phyloP scores from a whole-genome alignment of 2,797 vertebrate genomes.

The Iguana delicatissima region DNA sequence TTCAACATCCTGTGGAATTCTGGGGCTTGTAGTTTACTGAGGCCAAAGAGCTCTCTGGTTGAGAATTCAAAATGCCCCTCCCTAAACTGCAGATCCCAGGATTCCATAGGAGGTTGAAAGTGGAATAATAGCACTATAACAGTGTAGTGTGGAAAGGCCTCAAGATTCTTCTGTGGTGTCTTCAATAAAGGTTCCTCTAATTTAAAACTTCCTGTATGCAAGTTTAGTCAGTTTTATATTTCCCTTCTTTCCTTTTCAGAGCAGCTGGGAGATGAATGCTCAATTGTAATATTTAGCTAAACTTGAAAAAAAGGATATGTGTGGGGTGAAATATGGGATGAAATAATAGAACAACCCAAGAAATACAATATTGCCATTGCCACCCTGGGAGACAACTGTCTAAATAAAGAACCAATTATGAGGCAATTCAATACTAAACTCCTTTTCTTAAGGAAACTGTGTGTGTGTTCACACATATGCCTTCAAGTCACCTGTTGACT shows the following conservation, averaged over 20 bases:
- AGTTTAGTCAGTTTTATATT: background rate
- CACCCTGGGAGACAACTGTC: background rate
- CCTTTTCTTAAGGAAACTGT: background rate
- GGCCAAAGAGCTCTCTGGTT: too few relatives aligned
- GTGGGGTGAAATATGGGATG: background rate
- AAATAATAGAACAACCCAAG: background rate
- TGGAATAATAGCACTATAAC: too few relatives aligned
- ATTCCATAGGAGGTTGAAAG: too few relatives aligned
- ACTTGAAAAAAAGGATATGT: background rate
- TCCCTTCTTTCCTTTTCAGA: background rate
- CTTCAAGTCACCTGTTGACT: too few relatives aligned
- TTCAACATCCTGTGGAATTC: too few relatives aligned
- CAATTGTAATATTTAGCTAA: background rate
- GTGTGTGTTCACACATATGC: too few relatives aligned
- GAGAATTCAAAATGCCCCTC: too few relatives aligned
- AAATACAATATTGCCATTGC: background rate
- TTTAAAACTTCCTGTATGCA: background rate
- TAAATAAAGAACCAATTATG: background rate
- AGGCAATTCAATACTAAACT: background rate
- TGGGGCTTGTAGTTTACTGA: too few relatives aligned
- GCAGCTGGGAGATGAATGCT: background rate
- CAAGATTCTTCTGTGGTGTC: background rate
- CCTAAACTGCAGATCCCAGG: too few relatives aligned
- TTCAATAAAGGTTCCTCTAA: background rate
- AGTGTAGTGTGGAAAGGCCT: too few relatives aligned